Percentiles rank a stretch among this genome's conserved stretches.
These are phyloP conservation scores for Percina caprodes DNA, from an alignment of 2,113 vertebrate species.

Conservation along the genomic window DNA sequence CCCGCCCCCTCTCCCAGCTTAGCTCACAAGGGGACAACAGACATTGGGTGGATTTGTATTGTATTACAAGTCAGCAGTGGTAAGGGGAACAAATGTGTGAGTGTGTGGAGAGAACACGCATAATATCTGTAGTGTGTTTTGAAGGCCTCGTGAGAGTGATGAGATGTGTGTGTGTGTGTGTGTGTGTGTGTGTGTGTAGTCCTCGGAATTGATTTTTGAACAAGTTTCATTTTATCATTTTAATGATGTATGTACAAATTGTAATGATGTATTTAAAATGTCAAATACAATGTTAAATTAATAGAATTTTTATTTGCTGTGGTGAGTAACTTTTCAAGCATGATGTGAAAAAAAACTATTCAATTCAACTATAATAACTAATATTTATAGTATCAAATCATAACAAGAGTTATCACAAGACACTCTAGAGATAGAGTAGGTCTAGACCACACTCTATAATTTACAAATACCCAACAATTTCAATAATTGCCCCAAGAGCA, in stretches of 20 bases:
- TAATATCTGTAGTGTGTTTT: background rate
- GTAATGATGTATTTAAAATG: background rate
- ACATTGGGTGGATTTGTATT: conserved; percentile 9
- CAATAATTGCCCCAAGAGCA: no score
- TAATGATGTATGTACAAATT: background rate
- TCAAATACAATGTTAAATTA: background rate
- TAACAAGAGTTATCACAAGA: no score
- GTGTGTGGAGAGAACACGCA: background rate
- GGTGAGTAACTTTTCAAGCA: background rate
- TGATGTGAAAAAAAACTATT: background rate
- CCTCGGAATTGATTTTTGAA: background rate
- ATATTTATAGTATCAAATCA: no score
- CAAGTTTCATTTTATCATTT: background rate
- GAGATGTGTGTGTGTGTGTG: background rate
- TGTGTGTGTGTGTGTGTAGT: background rate
- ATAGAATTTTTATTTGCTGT: background rate
- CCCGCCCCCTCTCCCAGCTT: conserved; percentile 60
- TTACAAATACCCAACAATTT: no score
- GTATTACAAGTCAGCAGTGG: background rate
- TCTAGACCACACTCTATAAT: no score
- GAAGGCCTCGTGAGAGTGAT: background rate
- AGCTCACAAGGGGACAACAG: conserved; percentile 16
- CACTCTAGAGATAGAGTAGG: no score
- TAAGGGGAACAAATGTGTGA: background rate
- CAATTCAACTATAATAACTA: no score